Evolutionary conservation across 1,140 invertebrate genomes (phyloP).

Genomic region (Diploscapter pachys): DNA sequence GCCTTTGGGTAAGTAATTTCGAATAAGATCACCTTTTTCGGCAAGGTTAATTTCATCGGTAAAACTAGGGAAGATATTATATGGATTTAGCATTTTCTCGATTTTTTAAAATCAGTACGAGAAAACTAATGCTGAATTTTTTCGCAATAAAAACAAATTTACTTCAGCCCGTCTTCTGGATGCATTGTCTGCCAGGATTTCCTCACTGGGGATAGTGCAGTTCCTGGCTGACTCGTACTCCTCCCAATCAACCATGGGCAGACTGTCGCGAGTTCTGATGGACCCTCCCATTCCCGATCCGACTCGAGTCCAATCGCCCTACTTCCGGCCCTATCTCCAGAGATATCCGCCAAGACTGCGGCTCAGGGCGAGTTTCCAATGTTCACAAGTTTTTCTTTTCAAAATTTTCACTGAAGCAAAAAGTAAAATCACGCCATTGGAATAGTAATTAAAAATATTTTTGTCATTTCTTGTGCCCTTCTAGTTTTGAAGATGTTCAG

Average conservation of each 20-base stretch:
- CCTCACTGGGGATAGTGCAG: too few species aligned
- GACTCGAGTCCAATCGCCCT: background rate
- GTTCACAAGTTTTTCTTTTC: too few species aligned
- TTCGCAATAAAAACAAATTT: background rate
- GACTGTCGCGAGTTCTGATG: background rate
- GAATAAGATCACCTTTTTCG: background rate
- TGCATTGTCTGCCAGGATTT: too few species aligned
- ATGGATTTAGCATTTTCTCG: conserved; percentile 1
- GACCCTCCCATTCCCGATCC: conserved; percentile 11
- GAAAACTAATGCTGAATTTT: background rate
- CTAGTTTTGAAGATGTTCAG: too few species aligned
- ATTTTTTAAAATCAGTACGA: background rate
- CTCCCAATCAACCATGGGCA: background rate
- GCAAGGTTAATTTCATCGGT: conserved; percentile 1
- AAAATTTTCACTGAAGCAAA: too few species aligned
- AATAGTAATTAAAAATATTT: too few species aligned
- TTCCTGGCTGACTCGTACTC: too few species aligned
- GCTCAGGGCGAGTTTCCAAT: background rate
- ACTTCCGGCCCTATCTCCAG: background rate
- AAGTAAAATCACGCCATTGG: too few species aligned
- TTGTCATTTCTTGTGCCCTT: too few species aligned
- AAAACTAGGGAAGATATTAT: conserved; percentile 16
- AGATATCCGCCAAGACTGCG: conserved; percentile 2
- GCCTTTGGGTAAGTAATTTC: background rate
- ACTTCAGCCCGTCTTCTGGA: background rate